These are phyloP conservation scores for Bradypus variegatus DNA, from an alignment of 2,797 vertebrate species.

Conservation along the genomic window DNA sequence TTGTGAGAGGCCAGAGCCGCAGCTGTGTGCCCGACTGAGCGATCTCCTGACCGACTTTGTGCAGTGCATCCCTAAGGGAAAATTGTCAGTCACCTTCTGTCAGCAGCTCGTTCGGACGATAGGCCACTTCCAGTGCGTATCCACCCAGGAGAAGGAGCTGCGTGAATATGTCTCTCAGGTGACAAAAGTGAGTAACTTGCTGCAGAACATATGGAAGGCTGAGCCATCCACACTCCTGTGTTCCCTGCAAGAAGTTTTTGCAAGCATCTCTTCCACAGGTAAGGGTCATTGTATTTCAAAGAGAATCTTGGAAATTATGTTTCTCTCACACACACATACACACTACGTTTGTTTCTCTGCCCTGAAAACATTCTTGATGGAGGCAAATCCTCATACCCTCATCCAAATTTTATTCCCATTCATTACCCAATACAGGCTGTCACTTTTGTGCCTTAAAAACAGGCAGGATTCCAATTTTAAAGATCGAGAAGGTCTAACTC, in stretches of 20 bases:
- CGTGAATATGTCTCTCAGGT: slow-evolving; percentile 93
- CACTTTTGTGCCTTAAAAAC: background rate
- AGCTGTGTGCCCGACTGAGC: slow-evolving; percentile 87
- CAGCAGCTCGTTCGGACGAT: slow-evolving; percentile 97
- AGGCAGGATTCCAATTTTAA: background rate
- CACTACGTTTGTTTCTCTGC: background rate
- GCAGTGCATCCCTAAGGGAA: slow-evolving; percentile 92
- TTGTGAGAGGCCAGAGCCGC: slow-evolving; percentile 88
- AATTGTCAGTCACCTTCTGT: slow-evolving; percentile 87
- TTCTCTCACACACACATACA: background rate
- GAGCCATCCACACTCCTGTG: slow-evolving; percentile 91
- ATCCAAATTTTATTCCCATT: background rate
- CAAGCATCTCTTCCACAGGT: slow-evolving; percentile 95
- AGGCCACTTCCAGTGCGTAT: slow-evolving; percentile 89
- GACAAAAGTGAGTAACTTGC: slow-evolving; percentile 88
- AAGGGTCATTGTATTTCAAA: slow-evolving; percentile 55
- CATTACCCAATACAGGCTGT: background rate
- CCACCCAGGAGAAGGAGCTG: slow-evolving; percentile 84
- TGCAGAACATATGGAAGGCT: slow-evolving; percentile 94
- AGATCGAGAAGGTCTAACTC: background rate
- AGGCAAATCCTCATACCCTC: background rate
- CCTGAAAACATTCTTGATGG: background rate
- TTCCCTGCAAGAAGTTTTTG: slow-evolving; percentile 95
- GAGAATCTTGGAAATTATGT: background rate
- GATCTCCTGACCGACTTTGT: slow-evolving; percentile 91